Base-by-base conservation (phyloP, 2,797 vertebrate species). In the Miichthys miiuy region DNA sequence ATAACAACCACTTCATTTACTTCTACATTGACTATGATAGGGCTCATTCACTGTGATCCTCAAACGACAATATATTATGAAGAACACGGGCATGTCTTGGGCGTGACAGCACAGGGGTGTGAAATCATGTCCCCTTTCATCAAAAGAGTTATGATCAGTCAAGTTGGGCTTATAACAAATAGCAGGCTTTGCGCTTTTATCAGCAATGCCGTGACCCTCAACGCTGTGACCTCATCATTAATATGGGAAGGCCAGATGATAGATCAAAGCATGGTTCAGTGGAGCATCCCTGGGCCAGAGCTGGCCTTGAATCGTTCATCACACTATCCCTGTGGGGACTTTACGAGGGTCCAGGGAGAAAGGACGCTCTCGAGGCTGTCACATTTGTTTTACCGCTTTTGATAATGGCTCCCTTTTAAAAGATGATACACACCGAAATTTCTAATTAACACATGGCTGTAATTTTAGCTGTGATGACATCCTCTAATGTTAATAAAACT, bases 191-290 rank as follows among this genome's bases (percentile, higher is more conserved):
- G 91, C 88, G 89, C 93, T 94, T 95, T 95, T 93, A 94, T 94
- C 89, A 92, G 93, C 92, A 77, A 91, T 71, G 88, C 91, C 65
- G 71, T 94, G 95, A 95, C 95, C 95, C 95, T 95, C 94, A 91
- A 92, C 93, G 82, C 74, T 74, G 86, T 93, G 91, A 94, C 92
- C 94, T 95, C 94, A 95, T 95, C 94, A 94, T 96, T 93, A 94
- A 96, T 95, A 94, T 92, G 90, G 89, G 90, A 88, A 87, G 92
- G 90, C 89, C 86, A 77, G 88, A 93, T 95, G 92, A 95, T 95
- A 92, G 92, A 96, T 95, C 94, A 94, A 84, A 92, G 87, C 91
- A 90, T 88, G 90, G 93, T 93, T 92, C 92, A 93, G 85, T 93
- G 91, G 93, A 94, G 94, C 86, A 87, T 81, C 88, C 85, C 92